Percentiles rank a stretch among this genome's conserved stretches.
These are phyloP conservation scores for Lophius piscatorius DNA, from an alignment of 2,113 vertebrate species.

Conservation along the genomic window DNA sequence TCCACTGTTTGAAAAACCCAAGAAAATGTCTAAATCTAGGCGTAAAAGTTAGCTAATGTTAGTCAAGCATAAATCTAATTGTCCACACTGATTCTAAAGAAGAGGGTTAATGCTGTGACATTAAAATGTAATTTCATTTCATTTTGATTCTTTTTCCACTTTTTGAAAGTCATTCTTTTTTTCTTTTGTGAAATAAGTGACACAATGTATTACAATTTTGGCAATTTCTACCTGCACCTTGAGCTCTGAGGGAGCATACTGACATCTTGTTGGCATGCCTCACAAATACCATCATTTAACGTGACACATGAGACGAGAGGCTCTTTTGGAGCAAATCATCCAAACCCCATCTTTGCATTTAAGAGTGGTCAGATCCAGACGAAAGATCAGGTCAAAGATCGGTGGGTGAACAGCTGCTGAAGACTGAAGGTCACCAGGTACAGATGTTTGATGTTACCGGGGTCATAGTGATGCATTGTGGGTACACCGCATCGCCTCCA, in stretches of 20 bases:
- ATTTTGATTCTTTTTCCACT: too few relatives aligned
- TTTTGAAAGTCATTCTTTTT: too few relatives aligned
- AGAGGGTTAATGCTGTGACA: background rate
- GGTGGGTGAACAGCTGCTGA: constrained; percentile 60
- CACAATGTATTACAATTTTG: too few relatives aligned
- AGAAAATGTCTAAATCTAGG: background rate
- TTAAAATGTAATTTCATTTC: background rate
- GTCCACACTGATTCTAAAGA: background rate
- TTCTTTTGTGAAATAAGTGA: too few relatives aligned
- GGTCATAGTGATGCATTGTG: constrained; percentile 72
- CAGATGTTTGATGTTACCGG: constrained; percentile 75
- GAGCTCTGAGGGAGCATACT: constrained; percentile 1
- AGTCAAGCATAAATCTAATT: background rate
- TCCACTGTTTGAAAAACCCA: too few relatives aligned
- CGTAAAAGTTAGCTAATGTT: background rate
- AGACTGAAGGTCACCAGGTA: constrained; percentile 71
- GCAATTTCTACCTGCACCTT: constrained; percentile 11
- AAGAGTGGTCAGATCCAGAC: constrained; percentile 48
- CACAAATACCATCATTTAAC: constrained; percentile 47
- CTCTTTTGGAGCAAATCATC: constrained; percentile 38
- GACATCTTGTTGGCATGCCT: constrained; percentile 30
- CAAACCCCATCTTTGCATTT: constrained; percentile 19
- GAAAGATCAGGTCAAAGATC: constrained; percentile 58
- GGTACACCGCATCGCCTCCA: constrained; percentile 52
- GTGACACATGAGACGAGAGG: constrained; percentile 40